These are phyloP conservation scores for Syngnathoides biaculeatus DNA, from an alignment of 2,113 vertebrate genomes.

Conservation along the genomic window DNA sequence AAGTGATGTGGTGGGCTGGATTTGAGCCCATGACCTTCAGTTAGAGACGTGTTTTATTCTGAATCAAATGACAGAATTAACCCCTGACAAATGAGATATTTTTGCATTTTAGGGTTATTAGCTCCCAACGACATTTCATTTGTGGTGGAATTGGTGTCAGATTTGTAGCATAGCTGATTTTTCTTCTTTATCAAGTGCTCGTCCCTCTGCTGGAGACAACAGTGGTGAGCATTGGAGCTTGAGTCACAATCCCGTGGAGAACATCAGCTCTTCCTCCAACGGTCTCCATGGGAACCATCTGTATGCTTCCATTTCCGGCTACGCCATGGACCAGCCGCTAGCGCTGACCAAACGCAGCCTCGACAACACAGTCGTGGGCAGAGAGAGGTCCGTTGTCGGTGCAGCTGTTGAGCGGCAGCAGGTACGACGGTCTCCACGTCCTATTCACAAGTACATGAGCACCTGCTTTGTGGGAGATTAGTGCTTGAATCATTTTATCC, in stretches of 20 bases:
- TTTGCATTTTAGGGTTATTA: not conserved
- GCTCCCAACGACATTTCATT: not conserved
- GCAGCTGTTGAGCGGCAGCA: conserved; percentile 84
- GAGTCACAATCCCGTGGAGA: conserved; percentile 82
- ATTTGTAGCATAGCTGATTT: too few relatives aligned
- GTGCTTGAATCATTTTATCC: not conserved
- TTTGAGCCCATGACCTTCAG: too few relatives aligned
- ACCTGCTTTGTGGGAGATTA: not conserved
- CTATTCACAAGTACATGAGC: not conserved
- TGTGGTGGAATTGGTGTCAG: not conserved
- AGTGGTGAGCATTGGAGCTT: conserved; percentile 83
- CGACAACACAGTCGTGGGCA: conserved; percentile 62
- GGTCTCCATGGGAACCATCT: conserved; percentile 81
- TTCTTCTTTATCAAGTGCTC: conserved; percentile 72
- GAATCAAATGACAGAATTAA: too few relatives aligned
- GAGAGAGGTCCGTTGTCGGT: conserved; percentile 65
- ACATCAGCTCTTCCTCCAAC: conserved; percentile 79
- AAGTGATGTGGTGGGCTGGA: too few relatives aligned
- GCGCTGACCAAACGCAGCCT: conserved; percentile 88
- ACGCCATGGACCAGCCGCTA: conserved; percentile 87
- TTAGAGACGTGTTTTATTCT: too few relatives aligned
- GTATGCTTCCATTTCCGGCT: conserved; percentile 81
- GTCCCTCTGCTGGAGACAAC: conserved; percentile 83
- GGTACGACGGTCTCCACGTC: conserved; percentile 64
- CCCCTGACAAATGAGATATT: too few relatives aligned